phyloP scores from a whole-genome alignment of 2,113 vertebrate species.

The Calonectris borealis region DNA sequence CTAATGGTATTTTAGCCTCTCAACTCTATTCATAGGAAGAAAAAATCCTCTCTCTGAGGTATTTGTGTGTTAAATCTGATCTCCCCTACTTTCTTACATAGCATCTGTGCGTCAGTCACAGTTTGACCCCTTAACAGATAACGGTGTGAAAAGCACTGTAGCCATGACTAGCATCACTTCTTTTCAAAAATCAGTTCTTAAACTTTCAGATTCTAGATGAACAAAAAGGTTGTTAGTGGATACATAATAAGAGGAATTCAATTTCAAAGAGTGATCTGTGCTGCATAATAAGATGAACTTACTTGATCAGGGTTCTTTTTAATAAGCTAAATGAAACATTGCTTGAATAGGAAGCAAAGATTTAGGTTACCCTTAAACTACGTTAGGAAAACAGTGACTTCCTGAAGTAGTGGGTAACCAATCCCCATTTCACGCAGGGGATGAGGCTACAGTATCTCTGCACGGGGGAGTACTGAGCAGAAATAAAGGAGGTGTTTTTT shows the following conservation, averaged over 20 bases:
- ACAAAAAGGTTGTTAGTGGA: background rate
- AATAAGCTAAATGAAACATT: conserved; percentile 6
- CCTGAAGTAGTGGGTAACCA: background rate
- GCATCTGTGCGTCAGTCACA: background rate
- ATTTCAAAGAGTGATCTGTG: background rate
- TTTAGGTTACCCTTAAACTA: background rate
- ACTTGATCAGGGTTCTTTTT: background rate
- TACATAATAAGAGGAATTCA: background rate
- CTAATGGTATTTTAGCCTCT: background rate
- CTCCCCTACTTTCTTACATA: background rate
- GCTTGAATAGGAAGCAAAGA: background rate
- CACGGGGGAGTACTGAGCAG: background rate
- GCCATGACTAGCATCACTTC: background rate
- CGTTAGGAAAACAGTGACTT: background rate
- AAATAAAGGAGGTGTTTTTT: background rate
- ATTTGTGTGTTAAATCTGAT: background rate
- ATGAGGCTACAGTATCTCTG: background rate
- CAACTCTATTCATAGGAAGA: background rate
- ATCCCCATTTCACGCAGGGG: background rate
- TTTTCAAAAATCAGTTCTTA: background rate
- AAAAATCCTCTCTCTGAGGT: background rate
- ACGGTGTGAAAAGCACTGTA: background rate
- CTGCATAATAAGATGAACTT: background rate
- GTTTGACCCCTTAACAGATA: background rate
- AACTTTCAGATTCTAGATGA: background rate